Base-by-base conservation (phyloP, 2,797 vertebrate genomes). In the Okamejei kenojei region DNA sequence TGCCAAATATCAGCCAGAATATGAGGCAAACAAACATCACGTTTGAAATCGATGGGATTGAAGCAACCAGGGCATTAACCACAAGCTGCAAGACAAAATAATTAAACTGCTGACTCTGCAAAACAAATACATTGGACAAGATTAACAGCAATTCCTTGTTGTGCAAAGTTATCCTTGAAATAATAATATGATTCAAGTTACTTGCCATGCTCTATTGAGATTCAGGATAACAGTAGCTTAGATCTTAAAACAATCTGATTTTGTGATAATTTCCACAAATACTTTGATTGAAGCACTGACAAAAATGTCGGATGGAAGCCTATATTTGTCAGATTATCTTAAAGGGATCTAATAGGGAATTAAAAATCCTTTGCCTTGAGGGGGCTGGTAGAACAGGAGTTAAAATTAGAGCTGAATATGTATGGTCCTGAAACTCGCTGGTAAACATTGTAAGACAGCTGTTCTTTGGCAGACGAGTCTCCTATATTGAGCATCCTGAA, bases 1-100 rank as follows among this genome's bases (percentile, higher is more conserved):
- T 5, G 76, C 93, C 93, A 94, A 94, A 93, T 58, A 0, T 77
- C 93, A 58, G 82, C 93, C 77, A 94, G 71, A 93, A 63, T 88
- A 45, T 90, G 63, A 94, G 26, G 4, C 73, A 29, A 9, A 88
- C 93, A 80, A 93, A 0, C 78, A 1, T 86, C 7, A 90, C 94
- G 94, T 35, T 29, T n/a, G 61, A 29, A 21, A 90, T 32, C 73
- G 0, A 93, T 68, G 93, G 92, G 23, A 93, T 61, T 0, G 0
- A 93, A 68, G 86, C 77, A 93, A 93, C 76, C 93, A 94, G 82
- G 17, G 93, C 0, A 9, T 71, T n/a, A 23, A 0, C 7, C 93
- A 93, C 74, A 79, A 78, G 61, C 93, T 26, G 90, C 61, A 79
- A 93, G 73, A 93, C 77, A 94, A 84, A 0, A 93, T 65, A 93